Conservation (phyloP, 35 echinoderm and acorn worm genomes). For the Holothuria glaberrima region DNA sequence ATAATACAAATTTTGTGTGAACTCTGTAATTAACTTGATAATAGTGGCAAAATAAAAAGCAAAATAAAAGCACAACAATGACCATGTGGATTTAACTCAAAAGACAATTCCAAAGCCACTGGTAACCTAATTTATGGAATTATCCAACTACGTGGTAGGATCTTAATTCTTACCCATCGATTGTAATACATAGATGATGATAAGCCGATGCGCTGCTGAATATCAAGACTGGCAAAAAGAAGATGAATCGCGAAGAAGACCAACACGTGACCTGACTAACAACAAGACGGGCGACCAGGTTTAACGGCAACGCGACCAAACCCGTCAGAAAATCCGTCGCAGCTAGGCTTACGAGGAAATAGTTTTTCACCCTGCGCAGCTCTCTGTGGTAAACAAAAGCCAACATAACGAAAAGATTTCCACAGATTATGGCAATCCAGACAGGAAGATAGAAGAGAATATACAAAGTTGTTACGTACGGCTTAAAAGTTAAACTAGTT, state of each 20-base stretch:
- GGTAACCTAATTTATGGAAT: too few relatives aligned
- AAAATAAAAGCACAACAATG: too few relatives aligned
- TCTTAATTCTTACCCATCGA: slow-evolving; percentile 3
- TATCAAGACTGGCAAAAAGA: slow-evolving; percentile 4
- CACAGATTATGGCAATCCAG: background rate
- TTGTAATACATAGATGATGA: slow-evolving; percentile 14
- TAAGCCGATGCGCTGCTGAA: background rate
- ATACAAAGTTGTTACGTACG: background rate
- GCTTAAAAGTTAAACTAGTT: background rate
- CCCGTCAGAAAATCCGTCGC: slow-evolving; percentile 32
- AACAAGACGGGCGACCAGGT: background rate
- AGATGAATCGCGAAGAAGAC: background rate
- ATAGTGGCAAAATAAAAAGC: too few relatives aligned
- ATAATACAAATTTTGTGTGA: too few relatives aligned
- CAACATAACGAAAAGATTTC: slow-evolving; percentile 24
- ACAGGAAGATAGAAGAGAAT: slow-evolving; percentile 2
- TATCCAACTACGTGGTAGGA: too few relatives aligned
- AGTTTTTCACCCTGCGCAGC: slow-evolving; percentile 5
- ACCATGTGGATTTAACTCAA: too few relatives aligned
- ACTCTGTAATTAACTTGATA: too few relatives aligned
- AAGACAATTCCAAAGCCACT: too few relatives aligned
- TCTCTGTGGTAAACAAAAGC: slow-evolving; percentile 16
- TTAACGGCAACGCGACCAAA: background rate
- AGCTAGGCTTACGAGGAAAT: slow-evolving; percentile 12
- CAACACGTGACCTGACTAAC: slow-evolving; percentile 18